phyloP scores from a whole-genome alignment of 2,113 vertebrate species.

The Piprites chloris region DNA sequence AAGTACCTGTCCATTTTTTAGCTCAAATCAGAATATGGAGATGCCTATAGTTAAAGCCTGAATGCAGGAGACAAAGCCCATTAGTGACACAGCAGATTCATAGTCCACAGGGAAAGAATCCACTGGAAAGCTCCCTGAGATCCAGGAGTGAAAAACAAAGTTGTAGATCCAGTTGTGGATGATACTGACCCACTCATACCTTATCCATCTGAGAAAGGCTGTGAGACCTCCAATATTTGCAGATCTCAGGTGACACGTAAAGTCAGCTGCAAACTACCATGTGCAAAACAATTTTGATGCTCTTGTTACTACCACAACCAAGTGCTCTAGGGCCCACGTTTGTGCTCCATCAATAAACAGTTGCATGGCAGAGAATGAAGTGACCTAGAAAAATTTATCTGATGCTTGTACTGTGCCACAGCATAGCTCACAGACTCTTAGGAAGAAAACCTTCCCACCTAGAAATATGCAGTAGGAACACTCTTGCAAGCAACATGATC shows the following conservation, averaged over 20 bases:
- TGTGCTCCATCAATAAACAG: not conserved
- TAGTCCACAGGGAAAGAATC: not conserved
- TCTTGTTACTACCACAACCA: not conserved
- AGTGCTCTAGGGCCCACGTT: not conserved
- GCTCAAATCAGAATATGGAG: not conserved
- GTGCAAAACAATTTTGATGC: not conserved
- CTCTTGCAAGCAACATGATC: not conserved
- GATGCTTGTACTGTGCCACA: not conserved
- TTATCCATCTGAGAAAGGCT: not conserved
- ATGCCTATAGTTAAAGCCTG: not conserved
- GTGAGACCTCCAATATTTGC: not conserved
- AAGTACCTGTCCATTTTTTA: not conserved
- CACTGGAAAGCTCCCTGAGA: not conserved
- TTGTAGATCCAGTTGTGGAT: not conserved
- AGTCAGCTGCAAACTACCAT: not conserved
- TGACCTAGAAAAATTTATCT: not conserved
- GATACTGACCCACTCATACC: not conserved
- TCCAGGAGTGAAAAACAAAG: not conserved
- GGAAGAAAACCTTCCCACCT: not conserved
- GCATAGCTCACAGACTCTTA: not conserved
- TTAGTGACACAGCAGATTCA: not conserved
- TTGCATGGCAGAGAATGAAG: not conserved
- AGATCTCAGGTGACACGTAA: not conserved
- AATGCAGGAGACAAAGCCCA: not conserved
- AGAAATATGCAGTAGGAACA: not conserved